Conservation (phyloP, 2,888 invertebrate species). For the Xestoiulus laeticollis region DNA sequence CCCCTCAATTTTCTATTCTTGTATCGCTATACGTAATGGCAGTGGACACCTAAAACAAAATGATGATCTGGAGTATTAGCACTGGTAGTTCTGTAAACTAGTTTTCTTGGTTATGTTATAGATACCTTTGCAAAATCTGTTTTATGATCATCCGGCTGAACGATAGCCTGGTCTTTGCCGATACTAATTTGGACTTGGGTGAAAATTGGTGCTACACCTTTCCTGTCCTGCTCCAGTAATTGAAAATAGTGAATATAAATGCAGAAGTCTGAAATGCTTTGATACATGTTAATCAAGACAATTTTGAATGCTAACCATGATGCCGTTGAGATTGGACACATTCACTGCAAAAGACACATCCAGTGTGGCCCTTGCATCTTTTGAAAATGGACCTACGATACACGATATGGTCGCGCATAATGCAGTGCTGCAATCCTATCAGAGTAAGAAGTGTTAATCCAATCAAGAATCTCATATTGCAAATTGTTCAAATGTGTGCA, state of each 20-base stretch:
- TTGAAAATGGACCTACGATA: conserved; percentile 49
- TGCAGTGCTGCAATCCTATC: conserved; percentile 50
- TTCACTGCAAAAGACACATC: neutral
- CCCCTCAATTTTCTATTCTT: neutral
- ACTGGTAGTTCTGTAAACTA: no score
- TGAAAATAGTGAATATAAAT: neutral
- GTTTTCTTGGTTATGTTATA: neutral
- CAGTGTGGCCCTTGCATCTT: neutral
- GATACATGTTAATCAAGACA: no score
- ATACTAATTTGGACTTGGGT: neutral
- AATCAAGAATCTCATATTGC: no score
- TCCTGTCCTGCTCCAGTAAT: neutral
- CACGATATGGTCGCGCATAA: conserved; percentile 46
- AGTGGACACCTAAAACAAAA: no score
- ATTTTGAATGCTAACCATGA: neutral
- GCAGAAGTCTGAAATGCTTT: no score
- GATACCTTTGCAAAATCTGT: conserved; percentile 10
- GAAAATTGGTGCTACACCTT: neutral
- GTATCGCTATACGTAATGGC: neutral
- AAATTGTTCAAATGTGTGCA: no score
- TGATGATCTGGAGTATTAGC: neutral
- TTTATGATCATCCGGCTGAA: conserved; percentile 44
- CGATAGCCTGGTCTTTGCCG: neutral
- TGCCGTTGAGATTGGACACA: neutral
- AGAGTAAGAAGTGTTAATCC: no score